Conservation (phyloP, 2,888 invertebrate genomes). For the Cancer borealis region DNA sequence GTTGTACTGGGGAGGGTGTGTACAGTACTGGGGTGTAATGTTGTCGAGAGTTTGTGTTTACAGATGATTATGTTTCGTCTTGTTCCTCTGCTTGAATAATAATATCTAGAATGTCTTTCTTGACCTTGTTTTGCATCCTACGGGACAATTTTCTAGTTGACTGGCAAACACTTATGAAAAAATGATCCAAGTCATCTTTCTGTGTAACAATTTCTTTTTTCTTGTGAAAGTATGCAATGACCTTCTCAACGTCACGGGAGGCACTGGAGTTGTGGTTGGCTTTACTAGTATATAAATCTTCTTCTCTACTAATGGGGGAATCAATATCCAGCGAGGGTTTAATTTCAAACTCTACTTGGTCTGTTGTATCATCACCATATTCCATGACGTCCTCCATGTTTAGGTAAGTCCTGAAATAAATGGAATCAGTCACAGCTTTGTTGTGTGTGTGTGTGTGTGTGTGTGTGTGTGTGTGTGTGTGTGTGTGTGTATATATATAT, state of each 20-base stretch:
- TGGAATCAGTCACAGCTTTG: too few species aligned
- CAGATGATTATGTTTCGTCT: too few species aligned
- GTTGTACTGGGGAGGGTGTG: too few species aligned
- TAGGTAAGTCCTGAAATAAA: neutral
- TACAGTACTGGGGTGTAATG: too few species aligned
- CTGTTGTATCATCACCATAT: neutral
- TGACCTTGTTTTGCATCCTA: conserved; percentile 42
- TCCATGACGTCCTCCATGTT: neutral
- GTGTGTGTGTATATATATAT: too few species aligned
- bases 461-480: too few species aligned
- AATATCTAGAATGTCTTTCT: conserved; percentile 21
- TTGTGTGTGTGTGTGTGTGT: too few species aligned
- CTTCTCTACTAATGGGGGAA: neutral
- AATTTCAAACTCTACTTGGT: too few species aligned
- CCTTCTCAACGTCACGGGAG: neutral
- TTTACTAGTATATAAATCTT: neutral
- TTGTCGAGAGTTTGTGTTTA: too few species aligned
- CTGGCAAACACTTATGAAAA: conserved; percentile 31
- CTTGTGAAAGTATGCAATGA: neutral
- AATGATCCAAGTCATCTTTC: conserved; percentile 42
- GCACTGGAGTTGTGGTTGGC: neutral
- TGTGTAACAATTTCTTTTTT: neutral
- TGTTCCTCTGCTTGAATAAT: too few species aligned
- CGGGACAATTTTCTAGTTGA: neutral
- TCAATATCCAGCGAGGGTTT: neutral